Base-by-base conservation (phyloP, 2,113 vertebrate species). In the Prinia subflava region DNA sequence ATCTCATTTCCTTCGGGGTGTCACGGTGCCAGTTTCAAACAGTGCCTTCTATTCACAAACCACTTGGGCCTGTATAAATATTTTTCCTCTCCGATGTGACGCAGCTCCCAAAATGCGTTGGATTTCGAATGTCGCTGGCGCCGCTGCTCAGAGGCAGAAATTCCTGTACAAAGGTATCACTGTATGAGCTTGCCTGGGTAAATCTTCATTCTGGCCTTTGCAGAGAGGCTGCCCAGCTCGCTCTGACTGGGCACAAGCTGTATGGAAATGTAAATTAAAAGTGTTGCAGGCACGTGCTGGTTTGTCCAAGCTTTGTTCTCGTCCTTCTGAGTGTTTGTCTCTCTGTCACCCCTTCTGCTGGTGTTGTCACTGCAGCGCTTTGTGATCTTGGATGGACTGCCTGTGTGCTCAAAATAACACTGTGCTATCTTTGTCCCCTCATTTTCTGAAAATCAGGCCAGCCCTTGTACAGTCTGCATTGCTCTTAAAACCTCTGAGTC, bases 401-500 rank as follows among this genome's bases (percentile, higher is more conserved):
- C 83, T 56, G 0, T 46, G 30, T 83, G 74, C 87, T 91, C 83
- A 94, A 92, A 96, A 95, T 96, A 96, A 57, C 37, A 6, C 27
- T 44, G 57, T 0, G 6, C 75, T 95, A 79, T 94, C 88, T 94
- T 91, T 83, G 78, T 94, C 77, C 73, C 28, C 59, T 83, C 65
- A 17, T 91, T 93, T 94, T 95, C 65, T 88, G 69, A 90, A 95
- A 96, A 93, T 86, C 95, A 96, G 92, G 95, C 88, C 94, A 95
- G 64, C 71, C 78, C 76, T 90, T 47, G 42, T 77, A 41, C 77
- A 79, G 84, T 87, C 87, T 87, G 80, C 53, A 21, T 94, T 64
- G 83, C 76, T 89, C 86, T 92, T 95, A 92, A 95, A 95, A 93
- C 89, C 87, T 92, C 92, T 37, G 82, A 91, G 88, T 97, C 92